A percentile compares a stretch with the other conserved stretches of the same genome.
Conservation (phyloP, 23 tunicate species). For the Ciona savignyi region DNA sequence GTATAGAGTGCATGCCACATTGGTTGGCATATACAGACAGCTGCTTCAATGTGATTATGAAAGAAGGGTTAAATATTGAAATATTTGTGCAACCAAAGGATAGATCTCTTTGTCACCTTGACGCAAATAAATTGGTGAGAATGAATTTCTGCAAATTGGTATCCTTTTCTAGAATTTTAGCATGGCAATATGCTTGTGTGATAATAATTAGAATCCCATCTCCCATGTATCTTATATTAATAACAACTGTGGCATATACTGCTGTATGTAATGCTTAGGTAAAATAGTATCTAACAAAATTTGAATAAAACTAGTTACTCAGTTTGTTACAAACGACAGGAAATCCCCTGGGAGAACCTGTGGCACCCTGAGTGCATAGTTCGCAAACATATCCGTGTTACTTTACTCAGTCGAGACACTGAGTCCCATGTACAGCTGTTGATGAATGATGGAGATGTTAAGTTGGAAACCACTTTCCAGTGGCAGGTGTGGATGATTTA, state of each 20-base stretch:
- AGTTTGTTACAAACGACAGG: no score
- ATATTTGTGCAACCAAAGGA: constrained; percentile 67
- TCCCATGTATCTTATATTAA: no score
- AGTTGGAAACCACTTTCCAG: neutral
- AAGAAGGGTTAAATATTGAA: constrained; percentile 67
- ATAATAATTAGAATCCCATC: no score
- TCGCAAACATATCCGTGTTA: constrained; percentile 69
- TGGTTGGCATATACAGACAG: constrained; percentile 79
- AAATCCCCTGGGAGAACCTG: constrained; percentile 88
- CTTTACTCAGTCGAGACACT: constrained; percentile 1
- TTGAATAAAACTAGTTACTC: no score
- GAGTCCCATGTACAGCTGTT: neutral
- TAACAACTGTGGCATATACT: no score
- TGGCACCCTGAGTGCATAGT: constrained; percentile 82
- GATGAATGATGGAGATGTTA: neutral
- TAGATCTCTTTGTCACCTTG: constrained; percentile 48
- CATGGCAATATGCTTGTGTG: no score
- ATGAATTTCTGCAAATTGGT: no score
- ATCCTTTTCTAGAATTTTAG: no score
- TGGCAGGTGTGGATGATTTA: neutral
- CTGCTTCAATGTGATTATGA: constrained; percentile 54
- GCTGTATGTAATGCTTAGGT: no score
- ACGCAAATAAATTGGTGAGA: constrained; percentile 75
- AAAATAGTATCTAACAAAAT: no score
- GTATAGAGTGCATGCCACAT: constrained; percentile 76